Evolutionary conservation across 92 coral and sea anemone species (phyloP).

Genomic region (Phenganax subtilis): DNA sequence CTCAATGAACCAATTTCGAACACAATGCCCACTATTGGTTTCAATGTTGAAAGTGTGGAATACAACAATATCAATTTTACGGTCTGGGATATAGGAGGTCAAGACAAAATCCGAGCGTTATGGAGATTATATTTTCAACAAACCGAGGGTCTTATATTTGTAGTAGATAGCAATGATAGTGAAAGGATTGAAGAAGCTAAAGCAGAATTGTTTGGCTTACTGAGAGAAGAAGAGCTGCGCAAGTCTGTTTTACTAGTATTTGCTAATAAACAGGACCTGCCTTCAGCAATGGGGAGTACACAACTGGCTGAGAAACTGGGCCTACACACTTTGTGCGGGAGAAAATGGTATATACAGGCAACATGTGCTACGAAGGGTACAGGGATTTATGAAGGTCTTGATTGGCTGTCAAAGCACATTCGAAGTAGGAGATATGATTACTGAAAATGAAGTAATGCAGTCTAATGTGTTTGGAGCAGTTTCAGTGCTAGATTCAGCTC

Average conservation of each 20-base stretch:
- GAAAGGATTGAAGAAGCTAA: slow-evolving; percentile 84
- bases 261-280: slow-evolving; percentile 94
- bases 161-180: slow-evolving; percentile 91
- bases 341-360: slow-evolving; percentile 89
- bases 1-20: slow-evolving; percentile 79
- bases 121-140: slow-evolving; percentile 97
- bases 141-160: slow-evolving; percentile 91
- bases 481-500: neutral
- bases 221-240: slow-evolving; percentile 91
- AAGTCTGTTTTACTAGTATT: slow-evolving; percentile 83
- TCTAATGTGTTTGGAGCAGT: neutral
- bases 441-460: neutral
- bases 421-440: slow-evolving; percentile 43
- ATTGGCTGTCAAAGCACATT: slow-evolving; percentile 90
- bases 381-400: slow-evolving; percentile 92
- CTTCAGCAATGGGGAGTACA: slow-evolving; percentile 73
- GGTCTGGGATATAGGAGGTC: slow-evolving; percentile 99
- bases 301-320: slow-evolving; percentile 83
- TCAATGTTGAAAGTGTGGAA: slow-evolving; percentile 95
- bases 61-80: slow-evolving; percentile 96
- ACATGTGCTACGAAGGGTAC: slow-evolving; percentile 92
- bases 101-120: slow-evolving; percentile 87
- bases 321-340: slow-evolving; percentile 71
- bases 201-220: slow-evolving; percentile 69
- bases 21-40: slow-evolving; percentile 95